These are phyloP conservation scores for Hepsetus odoe DNA, from an alignment of 2,113 vertebrate genomes.

Conservation along the genomic window DNA sequence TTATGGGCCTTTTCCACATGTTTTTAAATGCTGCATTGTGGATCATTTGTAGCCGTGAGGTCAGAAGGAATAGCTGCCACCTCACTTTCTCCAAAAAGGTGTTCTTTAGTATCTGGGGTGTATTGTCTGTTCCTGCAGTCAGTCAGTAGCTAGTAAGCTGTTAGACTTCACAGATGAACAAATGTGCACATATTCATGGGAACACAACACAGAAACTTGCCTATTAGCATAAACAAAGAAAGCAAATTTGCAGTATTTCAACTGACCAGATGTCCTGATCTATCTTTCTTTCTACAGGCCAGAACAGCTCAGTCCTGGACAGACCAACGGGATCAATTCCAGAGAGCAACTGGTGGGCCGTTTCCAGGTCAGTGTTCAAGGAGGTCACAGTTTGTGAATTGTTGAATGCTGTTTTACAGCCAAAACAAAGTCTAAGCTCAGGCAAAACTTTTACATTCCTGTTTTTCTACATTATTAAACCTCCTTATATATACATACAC, in stretches of 20 bases:
- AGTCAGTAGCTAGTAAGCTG: neutral
- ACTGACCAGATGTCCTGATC: neutral
- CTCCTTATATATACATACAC: no score
- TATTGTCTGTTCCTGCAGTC: neutral
- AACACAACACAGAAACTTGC: neutral
- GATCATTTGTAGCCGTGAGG: neutral
- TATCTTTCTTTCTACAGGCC: slow-evolving; percentile 65
- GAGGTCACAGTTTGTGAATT: neutral
- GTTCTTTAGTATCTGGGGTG: neutral
- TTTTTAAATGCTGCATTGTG: neutral
- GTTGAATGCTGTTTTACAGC: neutral
- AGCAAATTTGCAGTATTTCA: neutral
- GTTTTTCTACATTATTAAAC: no score
- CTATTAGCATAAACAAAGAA: neutral
- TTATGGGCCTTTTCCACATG: slow-evolving; percentile 14
- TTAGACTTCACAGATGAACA: neutral
- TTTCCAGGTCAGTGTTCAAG: slow-evolving; percentile 83
- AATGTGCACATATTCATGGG: neutral
- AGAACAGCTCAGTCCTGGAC: slow-evolving; percentile 62
- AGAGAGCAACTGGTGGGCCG: slow-evolving; percentile 73
- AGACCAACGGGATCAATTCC: slow-evolving; percentile 80
- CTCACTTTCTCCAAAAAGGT: neutral
- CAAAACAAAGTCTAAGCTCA: neutral
- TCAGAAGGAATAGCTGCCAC: neutral
- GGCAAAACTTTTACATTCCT: no score